Evolutionary conservation across 2,888 invertebrate genomes (phyloP), one percentile per base, ranked within the genome.

Genomic region (Cheilosia impressa): DNA sequence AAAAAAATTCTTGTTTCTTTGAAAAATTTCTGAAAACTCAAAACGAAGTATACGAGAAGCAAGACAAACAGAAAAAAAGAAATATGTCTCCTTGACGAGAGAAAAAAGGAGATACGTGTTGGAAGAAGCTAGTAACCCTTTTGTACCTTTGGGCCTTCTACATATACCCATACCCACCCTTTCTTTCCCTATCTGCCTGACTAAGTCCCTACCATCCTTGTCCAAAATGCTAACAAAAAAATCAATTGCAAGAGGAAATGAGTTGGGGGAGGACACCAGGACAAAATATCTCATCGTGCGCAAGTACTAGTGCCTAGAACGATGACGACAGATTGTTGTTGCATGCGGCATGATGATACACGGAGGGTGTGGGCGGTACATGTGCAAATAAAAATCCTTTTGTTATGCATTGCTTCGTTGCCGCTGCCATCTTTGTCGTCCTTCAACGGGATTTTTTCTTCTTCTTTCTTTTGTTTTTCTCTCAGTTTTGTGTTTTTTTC

Each of bases 401-500:
- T 84, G 84, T 84, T 66, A 60, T 79, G 52, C 68, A 71, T 50
- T 58, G 69, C 75, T 79, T 75, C 53, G 69, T 47, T 79, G 75
- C 65, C 84, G 73, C 68, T 78, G 78, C 69, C 83, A 84, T 79
- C 79, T 84, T 71, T 75, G 65, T 84, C 80, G 84, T 80, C 84
- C 84, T 84, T 84, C 84, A 79, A 71, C 75, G 79, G 75, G 38
- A 69, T 73, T 50, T 75, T 71, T 69, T 78, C 38, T 38, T 38
- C 65, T 71, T 27, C 15, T 58, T 45, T 19, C 58, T 34, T 53
- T 79, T 72, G 52, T 72, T 60, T 72, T 66, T 75, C 43, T 19
- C 24, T 53, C 45, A 43, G 45, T 15, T 43, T 41, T 27, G 38
- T 38, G 13, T 38, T 43, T 31, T 66, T 58, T 43, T 6, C 0